These are phyloP conservation scores for Cataglyphis cursor DNA, from an alignment of 2,888 invertebrate species.

Conservation along the genomic window DNA sequence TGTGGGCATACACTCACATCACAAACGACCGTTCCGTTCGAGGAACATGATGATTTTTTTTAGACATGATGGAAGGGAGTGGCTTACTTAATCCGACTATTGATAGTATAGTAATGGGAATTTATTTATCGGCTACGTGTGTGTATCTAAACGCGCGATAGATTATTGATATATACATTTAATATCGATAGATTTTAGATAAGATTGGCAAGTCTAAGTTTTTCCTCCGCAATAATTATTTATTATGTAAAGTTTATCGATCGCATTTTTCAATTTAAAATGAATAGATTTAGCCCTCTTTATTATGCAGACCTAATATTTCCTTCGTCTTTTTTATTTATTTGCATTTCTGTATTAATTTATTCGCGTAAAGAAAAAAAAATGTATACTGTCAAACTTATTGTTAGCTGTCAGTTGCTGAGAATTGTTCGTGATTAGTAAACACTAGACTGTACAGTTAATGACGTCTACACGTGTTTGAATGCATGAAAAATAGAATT, in stretches of 20 bases:
- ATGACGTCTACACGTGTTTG: neutral
- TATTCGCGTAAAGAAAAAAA: neutral
- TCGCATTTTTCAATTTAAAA: neutral
- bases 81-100: slow-evolving; percentile 27
- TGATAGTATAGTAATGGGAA: slow-evolving; percentile 32
- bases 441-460: neutral
- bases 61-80: slow-evolving; percentile 17
- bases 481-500: neutral
- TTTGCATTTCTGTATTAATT: neutral
- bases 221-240: neutral
- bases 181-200: slow-evolving; percentile 15
- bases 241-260: neutral
- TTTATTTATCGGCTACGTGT: slow-evolving; percentile 53
- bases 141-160: slow-evolving; percentile 37
- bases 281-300: neutral
- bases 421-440: neutral
- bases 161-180: slow-evolving; percentile 28
- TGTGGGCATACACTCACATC: neutral
- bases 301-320: neutral
- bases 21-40: slow-evolving; percentile 18
- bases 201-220: slow-evolving; percentile 26
- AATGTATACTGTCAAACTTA: neutral
- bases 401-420: neutral
- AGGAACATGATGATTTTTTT: slow-evolving; percentile 37
- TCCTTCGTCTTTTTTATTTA: neutral